Conservation (phyloP, 2,113 vertebrate species). For the Calypte anna region DNA sequence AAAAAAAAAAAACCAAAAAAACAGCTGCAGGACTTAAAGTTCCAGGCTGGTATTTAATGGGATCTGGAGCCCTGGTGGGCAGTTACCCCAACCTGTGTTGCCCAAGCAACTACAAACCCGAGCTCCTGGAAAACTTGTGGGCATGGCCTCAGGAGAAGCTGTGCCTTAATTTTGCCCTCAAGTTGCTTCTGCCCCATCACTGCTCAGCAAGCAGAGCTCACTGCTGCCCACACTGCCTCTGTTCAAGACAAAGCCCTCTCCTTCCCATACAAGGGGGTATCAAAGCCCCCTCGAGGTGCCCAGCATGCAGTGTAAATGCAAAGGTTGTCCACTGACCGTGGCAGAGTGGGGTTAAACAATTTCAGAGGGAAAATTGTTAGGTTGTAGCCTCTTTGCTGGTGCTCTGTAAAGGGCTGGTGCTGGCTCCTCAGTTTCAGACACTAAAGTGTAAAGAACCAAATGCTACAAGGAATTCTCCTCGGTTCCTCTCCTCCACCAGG, state of each 20-base stretch:
- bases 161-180: not conserved
- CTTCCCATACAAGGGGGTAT: rapidly evolving
- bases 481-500: not conserved
- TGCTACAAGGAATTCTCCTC: not conserved
- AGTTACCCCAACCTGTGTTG: not conserved
- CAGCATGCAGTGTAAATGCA: not conserved
- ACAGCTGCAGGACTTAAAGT: not conserved
- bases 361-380: not conserved
- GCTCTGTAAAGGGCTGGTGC: conserved; percentile 28
- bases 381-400: not conserved
- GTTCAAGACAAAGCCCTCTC: not conserved
- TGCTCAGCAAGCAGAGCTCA: rapidly evolving
- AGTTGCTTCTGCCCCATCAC: not conserved
- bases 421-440: not conserved
- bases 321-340: not conserved
- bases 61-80: not conserved
- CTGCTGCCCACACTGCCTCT: not conserved
- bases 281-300: rapidly evolving
- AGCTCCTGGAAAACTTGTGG: not conserved
- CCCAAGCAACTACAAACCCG: not conserved
- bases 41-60: not conserved
- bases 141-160: not conserved
- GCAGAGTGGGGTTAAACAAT: not conserved
- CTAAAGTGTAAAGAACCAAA: conserved; percentile 24
- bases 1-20: not conserved